Conservation (phyloP, 2,888 invertebrate species). For the Netelia virgata region DNA sequence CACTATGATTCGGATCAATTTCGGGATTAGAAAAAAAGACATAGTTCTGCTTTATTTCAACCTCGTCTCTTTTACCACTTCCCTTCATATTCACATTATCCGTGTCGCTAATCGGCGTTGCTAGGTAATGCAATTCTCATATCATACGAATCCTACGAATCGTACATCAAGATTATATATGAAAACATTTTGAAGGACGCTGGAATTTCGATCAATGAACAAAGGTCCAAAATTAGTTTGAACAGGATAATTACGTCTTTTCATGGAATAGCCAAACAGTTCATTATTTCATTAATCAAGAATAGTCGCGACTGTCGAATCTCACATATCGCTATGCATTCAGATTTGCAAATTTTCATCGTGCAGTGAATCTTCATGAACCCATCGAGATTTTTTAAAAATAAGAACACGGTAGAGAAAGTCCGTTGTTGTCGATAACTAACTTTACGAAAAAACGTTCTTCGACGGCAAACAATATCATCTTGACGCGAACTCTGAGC, state of each 20-base stretch:
- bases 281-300: neutral
- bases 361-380: conserved; percentile 7
- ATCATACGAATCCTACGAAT: conserved; percentile 45
- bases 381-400: conserved; percentile 14
- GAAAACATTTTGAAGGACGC: conserved; percentile 8
- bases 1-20: conserved; percentile 75
- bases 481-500: conserved; percentile 25
- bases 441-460: conserved; percentile 33
- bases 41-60: conserved; percentile 77
- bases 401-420: conserved; percentile 9
- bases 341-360: neutral
- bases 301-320: neutral
- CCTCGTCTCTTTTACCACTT: conserved; percentile 73
- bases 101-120: conserved; percentile 13
- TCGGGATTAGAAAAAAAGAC: conserved; percentile 79
- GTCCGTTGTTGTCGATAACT: conserved; percentile 52
- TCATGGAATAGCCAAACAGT: neutral
- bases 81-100: conserved; percentile 75
- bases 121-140: conserved; percentile 23
- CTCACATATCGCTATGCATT: neutral
- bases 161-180: conserved; percentile 54
- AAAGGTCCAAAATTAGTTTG: conserved; percentile 32
- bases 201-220: conserved; percentile 12
- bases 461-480: conserved; percentile 7
- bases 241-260: neutral